Evolutionary conservation across 2,888 invertebrate genomes (phyloP), one percentile per base, ranked within the genome.

Genomic region (Drosophila percnosoma): DNA sequence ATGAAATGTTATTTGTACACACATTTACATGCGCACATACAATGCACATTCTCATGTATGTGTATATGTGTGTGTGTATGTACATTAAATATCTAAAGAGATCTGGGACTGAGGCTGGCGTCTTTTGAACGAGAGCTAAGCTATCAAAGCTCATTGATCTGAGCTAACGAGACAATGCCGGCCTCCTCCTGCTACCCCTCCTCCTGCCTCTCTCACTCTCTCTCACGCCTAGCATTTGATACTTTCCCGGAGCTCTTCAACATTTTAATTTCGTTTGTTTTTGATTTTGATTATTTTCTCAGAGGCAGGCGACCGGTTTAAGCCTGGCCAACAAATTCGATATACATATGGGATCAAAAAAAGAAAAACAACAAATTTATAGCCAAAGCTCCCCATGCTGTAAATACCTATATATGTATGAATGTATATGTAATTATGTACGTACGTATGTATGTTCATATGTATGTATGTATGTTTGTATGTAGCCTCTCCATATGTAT

Each of bases 91-190:
- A 79, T 79, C 73, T 73, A 80, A 80, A 79, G 77, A 82, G 59
- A 69, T 68, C 73, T 78, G 79, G 69, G 75, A 52, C 77, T 24
- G 45, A 15, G 77, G 67, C 71, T 75, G 79, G 79, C 72, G 75
- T 78, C 75, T 78, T 78, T 79, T 38, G 38, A 54, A 27, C 7
- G 38, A 38, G 55, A 38, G 55, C 55, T 29, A 29, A 55, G 38
- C 74, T 80, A 84, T 78, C 82, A 70, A 69, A 79, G 82, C 83
- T 73, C 77, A 83, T 83, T 82, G 80, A 87, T 84, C 82, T 80
- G 80, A 62, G 76, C 53, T 73, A 75, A 61, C 58, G 52, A 62
- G 71, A 68, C 54, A 48, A 62, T 49, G 54, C 49, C 64, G 53
- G 53, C 57, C 63, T 38, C n/a, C 29, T 10, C n/a, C 31, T 29